These are phyloP conservation scores for Drosophila kepulauana DNA, from an alignment of 1,140 invertebrate species.

Conservation along the genomic window DNA sequence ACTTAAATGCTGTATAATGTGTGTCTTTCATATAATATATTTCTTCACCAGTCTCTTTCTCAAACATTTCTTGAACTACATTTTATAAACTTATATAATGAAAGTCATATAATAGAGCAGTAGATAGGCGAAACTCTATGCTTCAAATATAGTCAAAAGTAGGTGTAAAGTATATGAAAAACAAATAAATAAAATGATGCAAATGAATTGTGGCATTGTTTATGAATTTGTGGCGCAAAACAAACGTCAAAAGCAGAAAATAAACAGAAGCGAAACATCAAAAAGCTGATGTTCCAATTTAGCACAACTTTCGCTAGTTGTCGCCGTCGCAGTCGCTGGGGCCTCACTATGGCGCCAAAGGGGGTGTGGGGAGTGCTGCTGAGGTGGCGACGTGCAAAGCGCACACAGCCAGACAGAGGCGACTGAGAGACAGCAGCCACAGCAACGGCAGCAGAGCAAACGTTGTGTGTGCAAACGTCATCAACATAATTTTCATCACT, in stretches of 20 bases:
- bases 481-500: slow-evolving; percentile 84
- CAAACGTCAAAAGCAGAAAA: slow-evolving; percentile 56
- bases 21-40: too few species aligned
- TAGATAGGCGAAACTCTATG: background rate
- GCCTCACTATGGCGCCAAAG: slow-evolving; percentile 22
- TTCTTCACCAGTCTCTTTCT: too few species aligned
- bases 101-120: background rate
- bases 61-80: too few species aligned
- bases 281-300: slow-evolving; percentile 82
- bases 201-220: slow-evolving; percentile 62
- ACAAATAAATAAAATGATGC: slow-evolving; percentile 48
- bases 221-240: slow-evolving; percentile 39
- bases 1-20: too few species aligned
- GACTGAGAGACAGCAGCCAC: slow-evolving; percentile 32
- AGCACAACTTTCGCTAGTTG: slow-evolving; percentile 82
- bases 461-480: slow-evolving; percentile 69
- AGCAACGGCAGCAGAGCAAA: slow-evolving; percentile 9
- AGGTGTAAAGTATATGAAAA: slow-evolving; percentile 2
- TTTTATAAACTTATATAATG: too few species aligned
- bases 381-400: slow-evolving; percentile 53
- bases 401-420: slow-evolving; percentile 37
- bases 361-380: background rate
- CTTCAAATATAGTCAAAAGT: background rate
- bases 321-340: slow-evolving; percentile 38
- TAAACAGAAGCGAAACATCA: slow-evolving; percentile 70